phyloP scores from a whole-genome alignment of 2,113 vertebrate species.

The Lanius ludovicianus region DNA sequence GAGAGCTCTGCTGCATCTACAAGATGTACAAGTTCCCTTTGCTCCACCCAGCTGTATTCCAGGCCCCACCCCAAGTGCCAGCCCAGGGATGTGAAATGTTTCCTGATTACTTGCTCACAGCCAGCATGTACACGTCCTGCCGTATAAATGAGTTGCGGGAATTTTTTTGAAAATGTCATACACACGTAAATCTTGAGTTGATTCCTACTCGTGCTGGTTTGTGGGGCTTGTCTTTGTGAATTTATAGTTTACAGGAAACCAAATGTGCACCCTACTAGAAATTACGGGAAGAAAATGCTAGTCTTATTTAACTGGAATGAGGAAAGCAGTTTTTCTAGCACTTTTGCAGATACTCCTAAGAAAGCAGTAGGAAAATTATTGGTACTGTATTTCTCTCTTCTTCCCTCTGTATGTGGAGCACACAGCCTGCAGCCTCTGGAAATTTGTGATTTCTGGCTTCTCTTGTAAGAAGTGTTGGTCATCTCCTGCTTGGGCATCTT shows the following conservation, averaged over 20 bases:
- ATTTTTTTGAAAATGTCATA: background rate
- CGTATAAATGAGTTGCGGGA: background rate
- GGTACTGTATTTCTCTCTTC: background rate
- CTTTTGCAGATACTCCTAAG: background rate
- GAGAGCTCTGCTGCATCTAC: background rate
- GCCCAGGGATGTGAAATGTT: background rate
- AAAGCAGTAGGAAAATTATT: background rate
- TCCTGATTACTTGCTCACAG: background rate
- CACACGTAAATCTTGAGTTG: background rate
- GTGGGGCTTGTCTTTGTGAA: background rate
- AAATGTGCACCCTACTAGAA: background rate
- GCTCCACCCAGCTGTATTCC: background rate
- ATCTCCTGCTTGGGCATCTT: background rate
- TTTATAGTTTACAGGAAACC: constrained; percentile 35
- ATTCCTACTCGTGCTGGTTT: background rate
- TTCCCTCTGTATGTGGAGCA: background rate
- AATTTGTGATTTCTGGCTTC: background rate
- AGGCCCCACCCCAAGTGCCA: background rate
- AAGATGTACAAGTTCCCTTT: background rate
- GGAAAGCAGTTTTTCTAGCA: background rate
- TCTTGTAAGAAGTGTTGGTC: background rate
- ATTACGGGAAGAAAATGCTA: constrained; percentile 39
- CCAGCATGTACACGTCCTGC: background rate
- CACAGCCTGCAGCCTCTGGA: background rate
- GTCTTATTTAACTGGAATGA: constrained; percentile 2